Conservation (phyloP, 2,113 vertebrate genomes). For the Spea bombifrons region DNA sequence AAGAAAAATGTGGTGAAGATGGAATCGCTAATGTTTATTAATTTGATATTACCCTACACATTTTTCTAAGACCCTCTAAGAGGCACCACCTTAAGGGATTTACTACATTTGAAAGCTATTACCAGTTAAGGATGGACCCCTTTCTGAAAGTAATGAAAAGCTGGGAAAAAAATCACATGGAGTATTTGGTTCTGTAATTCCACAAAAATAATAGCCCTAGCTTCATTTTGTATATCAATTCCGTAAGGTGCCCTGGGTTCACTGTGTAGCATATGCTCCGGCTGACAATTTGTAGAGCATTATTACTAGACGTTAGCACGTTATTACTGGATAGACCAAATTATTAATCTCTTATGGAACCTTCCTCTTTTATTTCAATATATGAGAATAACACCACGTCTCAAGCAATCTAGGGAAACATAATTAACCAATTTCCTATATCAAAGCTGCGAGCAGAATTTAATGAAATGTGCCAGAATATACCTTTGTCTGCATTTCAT, state of each 20-base stretch:
- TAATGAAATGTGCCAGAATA: slow-evolving; percentile 12
- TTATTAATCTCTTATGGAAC: not conserved
- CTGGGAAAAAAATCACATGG: too few relatives aligned
- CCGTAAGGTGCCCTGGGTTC: not conserved
- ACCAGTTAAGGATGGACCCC: too few relatives aligned
- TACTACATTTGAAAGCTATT: too few relatives aligned
- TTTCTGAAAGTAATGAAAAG: too few relatives aligned
- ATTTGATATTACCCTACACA: too few relatives aligned
- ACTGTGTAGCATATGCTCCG: not conserved
- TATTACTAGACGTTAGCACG: not conserved
- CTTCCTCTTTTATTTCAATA: slow-evolving; percentile 1
- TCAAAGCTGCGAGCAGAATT: slow-evolving; percentile 6
- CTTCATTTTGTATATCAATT: not conserved
- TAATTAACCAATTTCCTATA: slow-evolving; percentile 26
- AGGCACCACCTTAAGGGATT: too few relatives aligned
- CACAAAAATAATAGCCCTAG: not conserved
- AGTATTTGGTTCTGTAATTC: not conserved
- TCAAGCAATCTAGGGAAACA: slow-evolving; percentile 10
- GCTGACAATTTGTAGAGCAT: slow-evolving; percentile 5
- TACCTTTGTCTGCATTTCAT: slow-evolving; percentile 12
- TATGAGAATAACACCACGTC: slow-evolving; percentile 1
- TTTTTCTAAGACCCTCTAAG: too few relatives aligned
- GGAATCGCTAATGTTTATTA: too few relatives aligned
- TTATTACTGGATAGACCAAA: slow-evolving; percentile 3
- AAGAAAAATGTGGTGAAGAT: too few relatives aligned